These are phyloP conservation scores for Trachelus stipa DNA, from an alignment of 2,888 invertebrate genomes.

Conservation along the genomic window DNA sequence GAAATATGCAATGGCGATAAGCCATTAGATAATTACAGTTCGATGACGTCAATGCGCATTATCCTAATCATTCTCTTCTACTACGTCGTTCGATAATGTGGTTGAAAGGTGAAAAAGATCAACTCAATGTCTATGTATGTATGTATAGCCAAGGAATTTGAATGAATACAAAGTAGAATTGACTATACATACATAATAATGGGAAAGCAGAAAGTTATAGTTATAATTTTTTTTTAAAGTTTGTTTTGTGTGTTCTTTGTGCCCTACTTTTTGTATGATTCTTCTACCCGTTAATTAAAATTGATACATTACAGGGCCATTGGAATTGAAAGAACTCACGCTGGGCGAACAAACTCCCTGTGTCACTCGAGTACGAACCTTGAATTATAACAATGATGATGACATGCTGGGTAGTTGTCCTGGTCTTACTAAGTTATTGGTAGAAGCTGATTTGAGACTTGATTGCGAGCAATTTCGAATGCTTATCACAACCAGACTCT, in stretches of 20 bases:
- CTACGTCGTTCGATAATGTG: neutral
- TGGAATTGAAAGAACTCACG: conserved; percentile 67
- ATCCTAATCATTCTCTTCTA: neutral
- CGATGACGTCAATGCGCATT: neutral
- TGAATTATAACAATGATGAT: conserved; percentile 53
- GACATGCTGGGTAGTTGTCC: conserved; percentile 40
- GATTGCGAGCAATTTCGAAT: conserved; percentile 69
- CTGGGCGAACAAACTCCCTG: conserved; percentile 65
- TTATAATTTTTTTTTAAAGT: neutral
- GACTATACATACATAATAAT: neutral
- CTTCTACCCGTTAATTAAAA: neutral
- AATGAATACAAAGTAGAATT: neutral
- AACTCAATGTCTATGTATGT: neutral
- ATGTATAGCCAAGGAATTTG: neutral
- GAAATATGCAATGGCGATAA: neutral
- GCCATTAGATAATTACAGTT: neutral
- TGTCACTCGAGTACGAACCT: conserved; percentile 57
- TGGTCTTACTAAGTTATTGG: conserved; percentile 59
- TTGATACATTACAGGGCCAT: conserved; percentile 58
- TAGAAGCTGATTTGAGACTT: conserved; percentile 67
- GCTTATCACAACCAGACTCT: conserved; percentile 66
- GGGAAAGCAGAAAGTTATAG: neutral
- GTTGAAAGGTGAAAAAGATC: neutral
- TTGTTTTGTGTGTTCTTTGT: neutral
- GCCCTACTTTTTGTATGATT: neutral